A percentile compares a stretch with the other conserved stretches of the same genome.
Evolutionary conservation across 2,888 invertebrate species (phyloP).

Genomic region (Philhelius pedissequus): DNA sequence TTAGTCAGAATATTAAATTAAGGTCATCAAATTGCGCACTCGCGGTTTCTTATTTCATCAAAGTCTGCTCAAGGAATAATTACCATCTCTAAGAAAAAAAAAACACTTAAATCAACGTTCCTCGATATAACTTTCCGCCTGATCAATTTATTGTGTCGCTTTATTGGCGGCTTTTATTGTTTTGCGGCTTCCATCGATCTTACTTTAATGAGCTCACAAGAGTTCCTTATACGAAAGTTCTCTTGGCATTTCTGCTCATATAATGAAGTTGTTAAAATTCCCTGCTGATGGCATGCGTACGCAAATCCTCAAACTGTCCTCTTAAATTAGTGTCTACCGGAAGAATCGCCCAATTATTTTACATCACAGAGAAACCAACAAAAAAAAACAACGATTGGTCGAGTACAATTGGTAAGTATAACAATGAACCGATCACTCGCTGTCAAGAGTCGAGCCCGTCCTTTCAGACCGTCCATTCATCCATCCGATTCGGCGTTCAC

Average conservation of each 20-base stretch:
- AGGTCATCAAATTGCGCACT: background rate
- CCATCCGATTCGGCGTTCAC: constrained; percentile 27
- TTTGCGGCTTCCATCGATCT: constrained; percentile 32
- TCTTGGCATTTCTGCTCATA: constrained; percentile 9
- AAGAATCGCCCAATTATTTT: constrained; percentile 66
- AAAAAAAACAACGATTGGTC: background rate
- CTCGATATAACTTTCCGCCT: background rate
- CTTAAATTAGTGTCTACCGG: constrained; percentile 61
- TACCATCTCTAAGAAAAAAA: background rate
- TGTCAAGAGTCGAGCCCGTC: constrained; percentile 48
- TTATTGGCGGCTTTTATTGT: constrained; percentile 43
- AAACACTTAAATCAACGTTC: background rate
- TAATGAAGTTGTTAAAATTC: constrained; percentile 54
- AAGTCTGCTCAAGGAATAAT: background rate
- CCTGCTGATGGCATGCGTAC: constrained; percentile 30
- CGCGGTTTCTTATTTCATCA: background rate
- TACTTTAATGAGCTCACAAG: constrained; percentile 39
- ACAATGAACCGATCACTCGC: constrained; percentile 66
- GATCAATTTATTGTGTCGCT: background rate
- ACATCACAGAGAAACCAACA: constrained; percentile 8
- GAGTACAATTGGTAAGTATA: constrained; percentile 8
- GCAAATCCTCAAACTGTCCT: constrained; percentile 55
- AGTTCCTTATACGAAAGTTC: constrained; percentile 34
- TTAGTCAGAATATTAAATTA: no score
- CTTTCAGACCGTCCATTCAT: constrained; percentile 52